Percentiles rank a stretch among this genome's conserved stretches.
phyloP scores from a whole-genome alignment of 2,888 invertebrate genomes.

The Scaeva pyrastri region DNA sequence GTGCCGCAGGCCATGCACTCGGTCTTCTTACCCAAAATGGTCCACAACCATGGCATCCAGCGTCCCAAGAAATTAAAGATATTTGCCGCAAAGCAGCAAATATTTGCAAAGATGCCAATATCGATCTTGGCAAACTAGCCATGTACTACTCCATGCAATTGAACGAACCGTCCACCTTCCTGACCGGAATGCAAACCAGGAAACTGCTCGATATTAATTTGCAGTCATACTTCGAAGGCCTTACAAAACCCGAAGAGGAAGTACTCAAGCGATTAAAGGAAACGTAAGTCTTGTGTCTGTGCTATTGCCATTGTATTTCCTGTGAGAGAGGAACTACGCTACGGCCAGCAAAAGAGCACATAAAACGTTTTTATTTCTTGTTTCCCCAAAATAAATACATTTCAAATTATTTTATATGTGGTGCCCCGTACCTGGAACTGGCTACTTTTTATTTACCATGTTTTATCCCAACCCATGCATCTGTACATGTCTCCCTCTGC shows the following conservation, averaged over 20 bases:
- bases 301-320: slow-evolving; percentile 44
- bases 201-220: slow-evolving; percentile 87
- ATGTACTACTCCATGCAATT: slow-evolving; percentile 87
- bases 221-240: slow-evolving; percentile 86
- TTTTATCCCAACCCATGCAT: slow-evolving; percentile 44
- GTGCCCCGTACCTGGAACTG: slow-evolving; percentile 45
- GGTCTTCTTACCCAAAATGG: slow-evolving; percentile 91
- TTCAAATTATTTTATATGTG: slow-evolving; percentile 54
- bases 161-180: slow-evolving; percentile 87
- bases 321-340: slow-evolving; percentile 34
- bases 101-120: slow-evolving; percentile 87
- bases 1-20: slow-evolving; percentile 93
- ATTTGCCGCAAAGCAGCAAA: slow-evolving; percentile 87
- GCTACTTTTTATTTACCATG: slow-evolving; percentile 39
- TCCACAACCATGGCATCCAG: slow-evolving; percentile 93
- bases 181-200: slow-evolving; percentile 91
- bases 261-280: slow-evolving; percentile 87
- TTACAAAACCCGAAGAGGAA: slow-evolving; percentile 87
- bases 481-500: too few relatives aligned
- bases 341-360: slow-evolving; percentile 10
- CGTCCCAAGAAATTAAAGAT: slow-evolving; percentile 86
- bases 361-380: slow-evolving; percentile 24
- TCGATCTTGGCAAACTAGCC: slow-evolving; percentile 90
- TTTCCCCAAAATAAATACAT: slow-evolving; percentile 44
- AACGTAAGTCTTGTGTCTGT: slow-evolving; percentile 84